Base-by-base conservation (phyloP, 2,797 vertebrate genomes). In the Anableps anableps region DNA sequence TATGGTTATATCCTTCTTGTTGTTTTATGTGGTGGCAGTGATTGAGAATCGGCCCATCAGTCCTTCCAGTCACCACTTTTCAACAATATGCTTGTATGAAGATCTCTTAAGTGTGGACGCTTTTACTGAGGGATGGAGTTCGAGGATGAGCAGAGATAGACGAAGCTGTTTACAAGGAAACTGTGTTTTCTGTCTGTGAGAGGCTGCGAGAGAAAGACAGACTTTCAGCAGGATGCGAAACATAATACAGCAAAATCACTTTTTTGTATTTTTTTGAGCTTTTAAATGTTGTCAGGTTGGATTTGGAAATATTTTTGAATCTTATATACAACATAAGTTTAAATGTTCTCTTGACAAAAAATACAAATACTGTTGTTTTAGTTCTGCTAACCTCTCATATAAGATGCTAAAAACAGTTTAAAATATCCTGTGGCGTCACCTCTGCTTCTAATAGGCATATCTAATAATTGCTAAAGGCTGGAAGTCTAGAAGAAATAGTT, bases 81-180 rank as follows among this genome's bases (percentile, higher is more conserved):
- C 82, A 81, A 82, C 83, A 62, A 75, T 60, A 82, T 76, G 60
- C 58, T 79, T 53, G n/a, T 80, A 75, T 50, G 75, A 53, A 53
- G 51, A 53, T 21, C 60, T 14, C 60, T 62, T 62, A 29, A 1
- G 58, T 62, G 60, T 62, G 31, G 60, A 34, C 19, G 60, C 60
- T 62, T 31, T 62, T 8, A 34, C 31, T 62, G 60, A 62, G 29
- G 60, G 60, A 34, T 34, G 60, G 16, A 62, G n/a, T 50, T 50
- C 10, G 19, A 50, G 16, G 14, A 1, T 47, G 14, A 13, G 3
- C 13, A 47, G 47, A 47, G 47, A 8, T 43, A 43, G 43, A 43
- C 43, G 8, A 43, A 43, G n/a, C n/a, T n/a, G n/a, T 16, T 58
- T 58, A 16, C 29, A 58, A 60, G 55, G 13, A 31, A 60, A 60